Conservation (phyloP, 2,113 vertebrate genomes). For the Aphyosemion australe region DNA sequence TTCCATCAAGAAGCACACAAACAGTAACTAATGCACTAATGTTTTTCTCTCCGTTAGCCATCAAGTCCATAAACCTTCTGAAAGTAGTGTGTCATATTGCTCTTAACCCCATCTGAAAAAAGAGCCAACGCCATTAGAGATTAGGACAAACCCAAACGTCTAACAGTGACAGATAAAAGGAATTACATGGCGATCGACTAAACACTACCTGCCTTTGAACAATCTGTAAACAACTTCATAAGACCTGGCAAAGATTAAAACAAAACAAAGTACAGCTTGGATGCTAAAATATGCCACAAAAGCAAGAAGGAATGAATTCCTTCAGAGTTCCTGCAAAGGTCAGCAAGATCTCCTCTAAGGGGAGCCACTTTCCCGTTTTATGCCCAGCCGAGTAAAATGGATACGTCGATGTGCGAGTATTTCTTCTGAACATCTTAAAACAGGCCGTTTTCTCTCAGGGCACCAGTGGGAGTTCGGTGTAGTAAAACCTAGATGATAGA, state of each 20-base stretch:
- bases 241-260: conserved; percentile 23
- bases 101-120: conserved; percentile 9
- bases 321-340: conserved; percentile 68
- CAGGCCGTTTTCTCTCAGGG: conserved; percentile 67
- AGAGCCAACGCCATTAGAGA: neutral
- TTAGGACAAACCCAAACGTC: conserved; percentile 1
- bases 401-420: conserved; percentile 60
- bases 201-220: conserved; percentile 5
- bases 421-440: conserved; percentile 71
- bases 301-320: conserved; percentile 35
- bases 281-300: conserved; percentile 47
- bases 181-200: conserved; percentile 11
- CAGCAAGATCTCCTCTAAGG: conserved; percentile 62
- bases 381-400: conserved; percentile 68
- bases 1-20: conserved; percentile 39
- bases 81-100: conserved; percentile 39
- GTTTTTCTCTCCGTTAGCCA: conserved; percentile 23
- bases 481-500: conserved; percentile 59
- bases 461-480: conserved; percentile 67
- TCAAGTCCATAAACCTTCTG: conserved; percentile 41
- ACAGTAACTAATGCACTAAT: conserved; percentile 19
- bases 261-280: conserved; percentile 17
- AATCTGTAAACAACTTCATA: conserved; percentile 10
- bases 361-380: conserved; percentile 65
- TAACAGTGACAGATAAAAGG: neutral